These are phyloP conservation scores for Drosophila helvetica DNA, from an alignment of 2,888 invertebrate genomes.

Conservation along the genomic window DNA sequence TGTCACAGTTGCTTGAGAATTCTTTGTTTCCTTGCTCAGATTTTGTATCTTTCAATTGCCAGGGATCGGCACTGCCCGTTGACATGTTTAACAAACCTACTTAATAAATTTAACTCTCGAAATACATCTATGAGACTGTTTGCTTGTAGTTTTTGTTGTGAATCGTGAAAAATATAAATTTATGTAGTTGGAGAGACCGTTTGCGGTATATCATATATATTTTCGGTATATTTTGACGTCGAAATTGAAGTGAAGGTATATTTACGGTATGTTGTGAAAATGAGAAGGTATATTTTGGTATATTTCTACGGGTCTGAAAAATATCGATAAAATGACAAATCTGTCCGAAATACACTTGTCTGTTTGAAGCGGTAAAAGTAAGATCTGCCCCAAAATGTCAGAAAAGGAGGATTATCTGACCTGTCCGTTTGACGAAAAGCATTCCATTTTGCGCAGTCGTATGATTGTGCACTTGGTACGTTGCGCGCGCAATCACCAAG, in stretches of 20 bases:
- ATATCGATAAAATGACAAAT: too few relatives aligned
- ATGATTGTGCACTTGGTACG: conserved; percentile 86
- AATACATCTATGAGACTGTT: neutral
- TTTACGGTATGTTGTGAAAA: too few relatives aligned
- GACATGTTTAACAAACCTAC: conserved; percentile 62
- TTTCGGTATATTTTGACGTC: too few relatives aligned
- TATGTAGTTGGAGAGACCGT: too few relatives aligned
- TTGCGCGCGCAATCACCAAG: conserved; percentile 85
- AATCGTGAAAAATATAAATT: neutral
- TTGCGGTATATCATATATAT: too few relatives aligned
- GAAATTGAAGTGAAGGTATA: too few relatives aligned
- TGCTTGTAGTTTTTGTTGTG: neutral
- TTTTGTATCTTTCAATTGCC: conserved; percentile 58
- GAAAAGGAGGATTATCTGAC: conserved; percentile 63
- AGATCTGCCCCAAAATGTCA: neutral
- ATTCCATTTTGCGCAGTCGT: conserved; percentile 85
- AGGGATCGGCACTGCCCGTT: conserved; percentile 66
- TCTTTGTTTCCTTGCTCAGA: conserved; percentile 32
- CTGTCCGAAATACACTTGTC: too few relatives aligned
- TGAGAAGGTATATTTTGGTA: too few relatives aligned
- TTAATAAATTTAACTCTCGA: conserved; percentile 20
- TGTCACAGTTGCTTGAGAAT: conserved; percentile 34
- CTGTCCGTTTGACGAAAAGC: conserved; percentile 86
- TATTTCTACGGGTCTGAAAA: too few relatives aligned
- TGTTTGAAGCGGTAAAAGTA: too few relatives aligned